phyloP scores from a whole-genome alignment of 2,888 invertebrate genomes.

The Heteropelma amictum region DNA sequence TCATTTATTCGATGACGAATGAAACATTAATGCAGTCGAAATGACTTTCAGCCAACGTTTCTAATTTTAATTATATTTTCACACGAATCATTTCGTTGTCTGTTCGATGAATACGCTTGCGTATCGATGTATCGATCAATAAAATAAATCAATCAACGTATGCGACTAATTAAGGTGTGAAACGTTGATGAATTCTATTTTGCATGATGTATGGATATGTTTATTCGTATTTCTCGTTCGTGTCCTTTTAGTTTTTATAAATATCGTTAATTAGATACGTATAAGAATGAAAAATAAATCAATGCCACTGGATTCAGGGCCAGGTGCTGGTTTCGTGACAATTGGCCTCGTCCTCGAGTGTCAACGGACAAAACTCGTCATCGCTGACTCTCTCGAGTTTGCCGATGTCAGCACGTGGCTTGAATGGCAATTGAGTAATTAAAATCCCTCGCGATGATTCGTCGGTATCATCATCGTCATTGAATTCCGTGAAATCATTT shows the following conservation, averaged over 20 bases:
- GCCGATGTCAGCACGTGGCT: conserved; percentile 71
- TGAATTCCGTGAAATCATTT: conserved; percentile 73
- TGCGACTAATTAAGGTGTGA: no score
- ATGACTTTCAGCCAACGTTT: no score
- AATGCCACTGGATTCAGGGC: conserved; percentile 60
- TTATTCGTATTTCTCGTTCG: no score
- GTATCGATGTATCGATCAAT: no score
- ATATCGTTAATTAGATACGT: neutral
- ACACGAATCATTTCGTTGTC: no score
- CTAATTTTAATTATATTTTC: no score
- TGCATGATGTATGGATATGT: no score
- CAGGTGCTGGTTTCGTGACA: conserved; percentile 68
- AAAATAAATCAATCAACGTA: no score
- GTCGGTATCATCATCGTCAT: conserved; percentile 58
- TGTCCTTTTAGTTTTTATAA: neutral
- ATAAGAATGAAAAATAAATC: neutral
- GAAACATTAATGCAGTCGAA: no score
- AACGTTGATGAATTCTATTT: no score
- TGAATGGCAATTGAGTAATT: conserved; percentile 69
- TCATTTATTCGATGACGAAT: no score
- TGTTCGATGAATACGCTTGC: no score
- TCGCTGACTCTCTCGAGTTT: conserved; percentile 69
- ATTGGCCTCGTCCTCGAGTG: conserved; percentile 68
- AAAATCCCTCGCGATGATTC: conserved; percentile 62
- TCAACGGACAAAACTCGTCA: conserved; percentile 75